Base-by-base conservation (phyloP, 1,140 invertebrate genomes). In the Glossosoma conforme region DNA sequence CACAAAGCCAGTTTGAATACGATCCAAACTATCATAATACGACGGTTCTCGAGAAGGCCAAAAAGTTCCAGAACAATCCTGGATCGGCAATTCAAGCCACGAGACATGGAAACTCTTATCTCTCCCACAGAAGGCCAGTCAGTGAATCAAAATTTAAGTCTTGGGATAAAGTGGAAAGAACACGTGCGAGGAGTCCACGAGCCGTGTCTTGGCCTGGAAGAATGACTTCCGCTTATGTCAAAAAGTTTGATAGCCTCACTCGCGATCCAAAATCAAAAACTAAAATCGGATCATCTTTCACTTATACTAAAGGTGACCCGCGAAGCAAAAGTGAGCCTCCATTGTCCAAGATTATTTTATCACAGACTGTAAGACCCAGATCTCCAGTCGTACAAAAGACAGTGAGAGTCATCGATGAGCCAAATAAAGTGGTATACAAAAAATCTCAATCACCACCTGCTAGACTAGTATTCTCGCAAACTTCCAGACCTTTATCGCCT, bases 131-230 rank as follows among this genome's bases (percentile, higher is more conserved):
- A 46, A 80, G 79, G 63, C 83, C 85, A 11, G 85, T 87, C 0
- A 81, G 79, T 2, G 76, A 84, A 55, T 89, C 86, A 0, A 78
- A 79, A 56, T 87, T 89, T 65, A 78, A 77, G 60, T 77, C 75
- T 52, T 79, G 81, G 70, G 85, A 88, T 58, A 70, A 69, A 40
- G 70, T 78, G 42, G 62, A 71, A 30, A 63, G 63, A 22, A 42
- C 42, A 19, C 56, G 60, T 40, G 44, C 54, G 8, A 56, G 62
- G 30, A 68, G 62, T 50, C 61, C 67, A 10, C 60, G 74, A 42
- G 71, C 72, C 22, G 63, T 72, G 51, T 72, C 70, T 52, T 75
- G 71, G 70, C 72, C 72, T 2, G 68, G 70, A 21, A 67, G 66
- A 63, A 67, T 73, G 63, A 62, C 13, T 61, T 59, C 43, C 41